Conservation (phyloP, 2,888 invertebrate genomes). For the Napeogenes sylphis region DNA sequence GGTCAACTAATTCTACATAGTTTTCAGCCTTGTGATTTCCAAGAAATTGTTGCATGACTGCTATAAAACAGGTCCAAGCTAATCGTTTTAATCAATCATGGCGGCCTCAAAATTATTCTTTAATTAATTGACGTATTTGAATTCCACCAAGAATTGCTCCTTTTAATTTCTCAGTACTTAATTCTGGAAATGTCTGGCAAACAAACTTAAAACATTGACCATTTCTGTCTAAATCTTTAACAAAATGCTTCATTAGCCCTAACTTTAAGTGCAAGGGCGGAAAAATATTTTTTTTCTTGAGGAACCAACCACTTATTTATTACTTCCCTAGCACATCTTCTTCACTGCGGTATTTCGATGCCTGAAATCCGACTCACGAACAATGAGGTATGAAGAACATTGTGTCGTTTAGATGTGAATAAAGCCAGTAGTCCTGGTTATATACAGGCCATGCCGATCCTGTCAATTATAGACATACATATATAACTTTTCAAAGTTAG, state of each 20-base stretch:
- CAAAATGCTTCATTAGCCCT: too few species aligned
- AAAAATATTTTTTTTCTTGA: slow-evolving; percentile 18
- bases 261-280: slow-evolving; percentile 22
- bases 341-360: too few species aligned
- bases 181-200: slow-evolving; percentile 14
- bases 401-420: too few species aligned
- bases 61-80: neutral
- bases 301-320: slow-evolving; percentile 19
- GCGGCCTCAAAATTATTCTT: neutral
- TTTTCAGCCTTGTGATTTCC: neutral
- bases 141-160: slow-evolving; percentile 10
- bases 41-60: neutral
- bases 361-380: too few species aligned
- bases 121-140: neutral
- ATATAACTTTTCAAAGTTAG: too few species aligned
- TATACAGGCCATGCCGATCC: too few species aligned
- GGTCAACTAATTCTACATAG: neutral
- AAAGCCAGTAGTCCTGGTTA: too few species aligned
- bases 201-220: slow-evolving; percentile 19
- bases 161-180: slow-evolving; percentile 25
- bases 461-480: too few species aligned
- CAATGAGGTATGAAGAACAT: too few species aligned
- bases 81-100: neutral
- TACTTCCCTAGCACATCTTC: slow-evolving; percentile 18
- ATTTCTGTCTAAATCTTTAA: slow-evolving; percentile 17